Conservation (phyloP, 2,888 invertebrate species). For the Cephonodes hylas region DNA sequence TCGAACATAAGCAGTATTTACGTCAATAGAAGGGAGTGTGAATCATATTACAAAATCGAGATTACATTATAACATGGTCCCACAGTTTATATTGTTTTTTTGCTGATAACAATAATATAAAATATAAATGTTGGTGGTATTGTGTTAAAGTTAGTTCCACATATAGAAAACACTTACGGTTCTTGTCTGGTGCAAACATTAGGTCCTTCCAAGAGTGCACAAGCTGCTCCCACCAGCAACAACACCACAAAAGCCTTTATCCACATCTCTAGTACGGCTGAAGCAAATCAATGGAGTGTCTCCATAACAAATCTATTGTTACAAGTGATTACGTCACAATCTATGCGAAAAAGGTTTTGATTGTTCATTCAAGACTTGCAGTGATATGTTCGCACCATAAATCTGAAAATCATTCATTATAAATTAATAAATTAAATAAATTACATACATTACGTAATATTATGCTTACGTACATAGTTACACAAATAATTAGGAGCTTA, state of each 20-base stretch:
- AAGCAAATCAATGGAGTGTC: slow-evolving; percentile 43
- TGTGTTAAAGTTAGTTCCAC: no score
- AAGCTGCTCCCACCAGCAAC: slow-evolving; percentile 43
- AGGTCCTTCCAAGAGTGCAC: slow-evolving; percentile 83
- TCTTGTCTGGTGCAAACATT: slow-evolving; percentile 89
- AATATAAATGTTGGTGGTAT: no score
- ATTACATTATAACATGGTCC: no score
- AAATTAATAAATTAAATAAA: no score
- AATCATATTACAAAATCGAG: neutral
- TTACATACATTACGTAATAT: no score
- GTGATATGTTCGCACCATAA: neutral
- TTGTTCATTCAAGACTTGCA: slow-evolving; percentile 6
- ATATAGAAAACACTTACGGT: slow-evolving; percentile 35
- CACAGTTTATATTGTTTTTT: no score
- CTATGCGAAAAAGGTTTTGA: slow-evolving; percentile 42
- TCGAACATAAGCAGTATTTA: neutral
- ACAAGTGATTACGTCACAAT: slow-evolving; percentile 48
- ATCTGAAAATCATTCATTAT: neutral
- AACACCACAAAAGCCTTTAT: slow-evolving; percentile 46
- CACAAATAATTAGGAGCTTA: no score
- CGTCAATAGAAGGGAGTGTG: neutral
- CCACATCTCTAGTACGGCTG: slow-evolving; percentile 60
- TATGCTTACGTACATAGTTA: no score
- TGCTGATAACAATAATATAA: no score
- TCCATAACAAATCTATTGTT: slow-evolving; percentile 72